Percentiles rank a stretch among this genome's conserved stretches.
These are phyloP conservation scores for Phocoena phocoena DNA, from an alignment of 2,113 vertebrate species.

Conservation along the genomic window DNA sequence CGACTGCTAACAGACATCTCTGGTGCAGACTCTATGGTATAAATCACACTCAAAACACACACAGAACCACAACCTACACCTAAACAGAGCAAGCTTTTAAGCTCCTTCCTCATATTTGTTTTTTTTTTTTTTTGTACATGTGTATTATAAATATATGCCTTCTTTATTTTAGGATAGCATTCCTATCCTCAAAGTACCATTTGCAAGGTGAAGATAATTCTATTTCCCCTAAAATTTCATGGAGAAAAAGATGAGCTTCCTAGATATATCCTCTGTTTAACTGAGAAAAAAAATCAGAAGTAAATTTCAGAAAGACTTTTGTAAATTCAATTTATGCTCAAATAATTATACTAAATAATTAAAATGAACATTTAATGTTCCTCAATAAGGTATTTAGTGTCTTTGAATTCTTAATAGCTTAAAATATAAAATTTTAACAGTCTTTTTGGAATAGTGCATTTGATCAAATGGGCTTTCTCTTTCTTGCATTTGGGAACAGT, in stretches of 20 bases:
- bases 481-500: background rate
- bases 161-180: background rate
- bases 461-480: background rate
- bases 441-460: background rate
- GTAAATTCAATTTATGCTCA: slow-evolving; percentile 51
- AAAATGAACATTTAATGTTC: slow-evolving; percentile 59
- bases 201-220: background rate
- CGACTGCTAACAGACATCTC: background rate
- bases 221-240: background rate
- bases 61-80: background rate
- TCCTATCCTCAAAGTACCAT: background rate
- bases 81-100: background rate
- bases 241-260: background rate
- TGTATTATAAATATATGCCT: background rate
- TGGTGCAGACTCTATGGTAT: background rate
- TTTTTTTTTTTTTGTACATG: background rate
- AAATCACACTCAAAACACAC: slow-evolving; percentile 5
- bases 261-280: slow-evolving; percentile 27
- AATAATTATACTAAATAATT: slow-evolving; percentile 59
- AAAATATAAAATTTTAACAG: slow-evolving; percentile 47
- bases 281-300: background rate
- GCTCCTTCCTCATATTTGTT: background rate
- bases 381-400: slow-evolving; percentile 21
- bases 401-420: slow-evolving; percentile 25
- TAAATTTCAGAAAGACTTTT: slow-evolving; percentile 42